phyloP scores from a whole-genome alignment of 2,797 vertebrate genomes.

The Novumbra hubbsi region DNA sequence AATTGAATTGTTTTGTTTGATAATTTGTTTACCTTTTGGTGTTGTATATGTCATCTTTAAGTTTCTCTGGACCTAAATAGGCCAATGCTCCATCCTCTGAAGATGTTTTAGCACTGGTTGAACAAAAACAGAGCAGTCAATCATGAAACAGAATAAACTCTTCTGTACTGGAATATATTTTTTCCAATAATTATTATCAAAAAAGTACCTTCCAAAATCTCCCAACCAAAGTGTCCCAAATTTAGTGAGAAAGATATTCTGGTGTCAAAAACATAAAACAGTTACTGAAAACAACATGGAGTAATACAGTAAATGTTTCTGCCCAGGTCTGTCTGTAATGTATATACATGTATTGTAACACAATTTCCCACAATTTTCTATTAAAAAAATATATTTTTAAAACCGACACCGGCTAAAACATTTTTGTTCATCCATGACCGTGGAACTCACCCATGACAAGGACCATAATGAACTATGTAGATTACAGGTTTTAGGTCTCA shows the following conservation, averaged over 20 bases:
- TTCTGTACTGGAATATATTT: background rate
- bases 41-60: background rate
- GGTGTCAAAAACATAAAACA: background rate
- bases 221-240: constrained; percentile 16
- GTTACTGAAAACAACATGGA: too few species aligned
- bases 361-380: too few species aligned
- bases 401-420: too few species aligned
- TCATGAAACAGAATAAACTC: background rate
- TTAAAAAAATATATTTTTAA: too few species aligned
- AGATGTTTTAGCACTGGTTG: background rate
- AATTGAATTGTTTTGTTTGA: too few species aligned
- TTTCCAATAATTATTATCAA: background rate
- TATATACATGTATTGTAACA: too few species aligned
- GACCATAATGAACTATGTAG: too few species aligned
- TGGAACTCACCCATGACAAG: too few species aligned
- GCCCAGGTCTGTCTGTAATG: too few species aligned
- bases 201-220: background rate
- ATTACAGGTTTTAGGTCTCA: too few species aligned
- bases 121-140: background rate
- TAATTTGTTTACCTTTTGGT: constrained; percentile 1
- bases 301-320: too few species aligned
- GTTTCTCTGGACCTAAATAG: constrained; percentile 8
- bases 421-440: too few species aligned
- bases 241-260: constrained; percentile 18
- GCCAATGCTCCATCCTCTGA: background rate